Evolutionary conservation across 2,797 vertebrate genomes (phyloP).

Genomic region (Tenualosa ilisha): DNA sequence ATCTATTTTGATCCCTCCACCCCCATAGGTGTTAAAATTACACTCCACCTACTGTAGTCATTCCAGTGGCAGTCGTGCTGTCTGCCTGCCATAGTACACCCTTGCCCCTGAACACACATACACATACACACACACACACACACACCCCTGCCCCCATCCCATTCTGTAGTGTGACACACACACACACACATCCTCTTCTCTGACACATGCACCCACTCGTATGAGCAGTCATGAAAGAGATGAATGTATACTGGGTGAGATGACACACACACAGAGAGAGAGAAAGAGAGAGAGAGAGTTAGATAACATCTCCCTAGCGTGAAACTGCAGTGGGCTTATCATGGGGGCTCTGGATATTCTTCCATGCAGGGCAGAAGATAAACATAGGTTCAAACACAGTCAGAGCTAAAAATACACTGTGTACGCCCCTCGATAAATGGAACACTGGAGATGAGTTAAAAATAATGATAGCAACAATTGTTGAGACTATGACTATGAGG

Average conservation of each 20-base stretch:
- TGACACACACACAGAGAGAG: neutral
- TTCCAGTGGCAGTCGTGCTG: neutral
- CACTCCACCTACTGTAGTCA: neutral
- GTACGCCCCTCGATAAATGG: neutral
- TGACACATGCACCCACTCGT: slow-evolving; percentile 4
- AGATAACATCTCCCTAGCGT: neutral
- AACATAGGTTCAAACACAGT: neutral
- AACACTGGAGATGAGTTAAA: neutral
- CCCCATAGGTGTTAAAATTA: neutral
- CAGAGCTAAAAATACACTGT: neutral
- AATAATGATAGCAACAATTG: neutral
- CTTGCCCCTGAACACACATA: neutral
- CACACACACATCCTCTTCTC: slow-evolving; percentile 10
- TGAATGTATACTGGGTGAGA: neutral
- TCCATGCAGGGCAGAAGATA: neutral
- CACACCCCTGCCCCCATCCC: neutral
- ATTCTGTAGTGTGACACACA: neutral
- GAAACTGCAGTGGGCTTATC: neutral
- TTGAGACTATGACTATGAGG: neutral
- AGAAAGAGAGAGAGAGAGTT: neutral
- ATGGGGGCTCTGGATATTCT: neutral
- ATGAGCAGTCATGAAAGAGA: neutral
- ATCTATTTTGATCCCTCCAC: neutral
- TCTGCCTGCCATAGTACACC: neutral
- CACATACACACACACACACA: neutral